phyloP scores from a whole-genome alignment of 2,888 invertebrate genomes.

The Tetheella fluctuosa region DNA sequence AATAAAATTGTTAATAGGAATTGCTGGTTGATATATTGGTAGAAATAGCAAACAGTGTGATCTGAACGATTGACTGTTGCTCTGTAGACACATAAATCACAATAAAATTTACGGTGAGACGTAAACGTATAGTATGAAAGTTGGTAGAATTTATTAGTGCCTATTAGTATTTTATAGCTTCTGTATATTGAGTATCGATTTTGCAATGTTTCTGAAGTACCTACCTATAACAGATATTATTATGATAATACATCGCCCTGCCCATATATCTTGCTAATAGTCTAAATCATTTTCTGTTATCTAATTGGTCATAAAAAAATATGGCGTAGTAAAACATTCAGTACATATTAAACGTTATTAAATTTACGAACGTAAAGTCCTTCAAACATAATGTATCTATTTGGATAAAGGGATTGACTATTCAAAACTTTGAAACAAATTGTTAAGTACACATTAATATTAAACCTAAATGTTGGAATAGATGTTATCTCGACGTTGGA shows the following conservation, averaged over 20 bases:
- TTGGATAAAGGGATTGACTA: not conserved
- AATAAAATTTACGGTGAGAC: slow-evolving; percentile 26
- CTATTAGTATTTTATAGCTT: slow-evolving; percentile 16
- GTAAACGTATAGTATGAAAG: slow-evolving; percentile 27
- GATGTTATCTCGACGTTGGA: not conserved
- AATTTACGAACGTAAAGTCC: slow-evolving; percentile 40
- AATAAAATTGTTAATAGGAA: slow-evolving; percentile 3
- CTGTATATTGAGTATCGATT: slow-evolving; percentile 28
- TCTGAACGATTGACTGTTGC: not conserved
- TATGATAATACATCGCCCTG: slow-evolving; percentile 30
- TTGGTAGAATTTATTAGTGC: slow-evolving; percentile 27
- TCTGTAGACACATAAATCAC: slow-evolving; percentile 25
- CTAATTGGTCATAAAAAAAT: slow-evolving; percentile 46
- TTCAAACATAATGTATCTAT: slow-evolving; percentile 2
- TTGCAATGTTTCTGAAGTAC: slow-evolving; percentile 25
- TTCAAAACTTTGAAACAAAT: not conserved
- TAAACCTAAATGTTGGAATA: not conserved
- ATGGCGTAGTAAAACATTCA: slow-evolving; percentile 49
- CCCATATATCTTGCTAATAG: slow-evolving; percentile 44
- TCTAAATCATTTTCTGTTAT: slow-evolving; percentile 47
- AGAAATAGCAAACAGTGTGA: not conserved
- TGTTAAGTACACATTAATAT: not conserved
- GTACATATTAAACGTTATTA: slow-evolving; percentile 37
- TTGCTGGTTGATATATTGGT: not conserved
- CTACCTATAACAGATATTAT: slow-evolving; percentile 29